A percentile compares a stretch with the other conserved stretches of the same genome.
These are phyloP conservation scores for Conops quadrifasciatus DNA, from an alignment of 2,888 invertebrate species.

Conservation along the genomic window DNA sequence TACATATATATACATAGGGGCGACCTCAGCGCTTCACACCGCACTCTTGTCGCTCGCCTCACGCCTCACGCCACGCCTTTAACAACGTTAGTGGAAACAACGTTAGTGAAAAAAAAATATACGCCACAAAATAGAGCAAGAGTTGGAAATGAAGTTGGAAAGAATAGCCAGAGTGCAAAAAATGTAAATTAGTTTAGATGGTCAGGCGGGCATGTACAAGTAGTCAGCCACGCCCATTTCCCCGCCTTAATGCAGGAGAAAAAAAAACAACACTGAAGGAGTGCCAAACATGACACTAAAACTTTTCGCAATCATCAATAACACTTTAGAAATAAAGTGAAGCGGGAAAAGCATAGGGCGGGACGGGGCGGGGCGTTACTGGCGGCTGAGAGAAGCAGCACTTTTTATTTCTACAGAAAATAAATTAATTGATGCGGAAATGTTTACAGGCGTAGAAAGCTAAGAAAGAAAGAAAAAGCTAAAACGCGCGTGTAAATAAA, in stretches of 20 bases:
- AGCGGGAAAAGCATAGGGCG: neutral
- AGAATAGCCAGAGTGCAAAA: conserved; percentile 15
- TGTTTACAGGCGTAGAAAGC: conserved; percentile 1
- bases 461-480: neutral
- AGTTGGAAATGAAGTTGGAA: neutral
- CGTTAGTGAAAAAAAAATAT: neutral
- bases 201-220: conserved; percentile 3
- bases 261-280: neutral
- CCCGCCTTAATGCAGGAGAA: conserved; percentile 3
- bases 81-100: no score
- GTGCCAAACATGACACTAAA: conserved; percentile 13
- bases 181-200: conserved; percentile 33
- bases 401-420: neutral
- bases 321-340: conserved; percentile 5
- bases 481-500: neutral
- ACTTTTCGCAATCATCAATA: conserved; percentile 28
- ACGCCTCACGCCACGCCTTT: no score
- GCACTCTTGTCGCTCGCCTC: no score
- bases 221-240: conserved; percentile 15
- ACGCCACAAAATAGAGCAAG: neutral
- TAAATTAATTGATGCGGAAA: conserved; percentile 21
- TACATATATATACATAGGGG: no score
- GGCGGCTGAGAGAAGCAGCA: neutral
- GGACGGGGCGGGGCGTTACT: neutral
- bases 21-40: no score